Base-by-base conservation (phyloP, 1,140 invertebrate genomes). In the Zaprionus davidi region DNA sequence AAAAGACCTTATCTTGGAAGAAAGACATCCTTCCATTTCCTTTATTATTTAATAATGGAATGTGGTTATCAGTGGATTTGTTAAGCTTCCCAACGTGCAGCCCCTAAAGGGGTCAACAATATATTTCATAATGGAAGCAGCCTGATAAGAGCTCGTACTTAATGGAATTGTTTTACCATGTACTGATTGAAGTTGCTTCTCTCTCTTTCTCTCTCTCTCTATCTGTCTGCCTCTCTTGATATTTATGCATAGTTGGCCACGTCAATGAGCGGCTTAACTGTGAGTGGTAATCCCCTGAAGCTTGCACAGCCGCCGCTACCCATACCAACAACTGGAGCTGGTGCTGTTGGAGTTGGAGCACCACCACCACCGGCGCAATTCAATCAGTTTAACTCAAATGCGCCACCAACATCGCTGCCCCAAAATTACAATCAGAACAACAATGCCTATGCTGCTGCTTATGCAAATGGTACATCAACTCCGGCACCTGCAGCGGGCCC, bases 251-350 rank as follows among this genome's bases (percentile, higher is more conserved):
- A 92, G 91, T 68, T 92, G 84, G 77, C 88, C 55, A 82, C 82
- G 71, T 92, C 91, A 22, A 92, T 92, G 88, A 75, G 91, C 31
- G 86, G 90, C 26, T 59, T 92, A 17, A 82, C 66, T 65, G 65
- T 92, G 44, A 68, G 84, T 22, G 79, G 49, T 13, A 90, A 90
- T 70, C 82, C 91, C 11, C 46, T 87, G n/a, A 92, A 92, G 60
- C 79, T 77, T 46, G 64, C 69, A 7, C 82, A 76, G 41, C 65
- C 78, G 13, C 68, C 82, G 3, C 6, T 78, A 9, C 31, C 71
- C 2, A 31, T 17, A 46, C n/a, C 41, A 46, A 46, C 41, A 46
- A 46, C 41, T 46, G 41, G 41, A 46, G 41, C 41, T 46, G n/a
- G n/a, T 46, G n/a, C 17, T 15, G 41, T 46, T 17, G 41, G 41